These are phyloP conservation scores for Microcebus griseorufus DNA, from an alignment of 2,113 vertebrate genomes.

Conservation along the genomic window DNA sequence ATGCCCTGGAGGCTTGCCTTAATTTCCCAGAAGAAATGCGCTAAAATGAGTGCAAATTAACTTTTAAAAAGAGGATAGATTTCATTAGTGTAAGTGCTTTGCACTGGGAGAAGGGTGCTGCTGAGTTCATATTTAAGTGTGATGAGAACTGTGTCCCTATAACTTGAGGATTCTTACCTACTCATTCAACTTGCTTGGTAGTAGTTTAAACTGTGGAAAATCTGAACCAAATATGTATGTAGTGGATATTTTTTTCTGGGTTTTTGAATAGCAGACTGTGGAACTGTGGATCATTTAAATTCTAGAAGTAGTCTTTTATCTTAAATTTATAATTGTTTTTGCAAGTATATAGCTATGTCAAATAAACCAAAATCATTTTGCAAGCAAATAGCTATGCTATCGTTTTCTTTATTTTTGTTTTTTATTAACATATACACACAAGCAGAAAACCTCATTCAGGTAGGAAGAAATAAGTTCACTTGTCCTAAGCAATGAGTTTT, in stretches of 20 bases:
- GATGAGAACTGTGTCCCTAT: constrained; percentile 30
- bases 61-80: constrained; percentile 52
- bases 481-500: constrained; percentile 56
- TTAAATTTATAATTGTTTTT: constrained; percentile 39
- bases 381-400: constrained; percentile 15
- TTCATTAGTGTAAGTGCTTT: constrained; percentile 30
- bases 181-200: constrained; percentile 37
- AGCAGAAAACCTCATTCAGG: not conserved
- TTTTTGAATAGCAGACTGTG: constrained; percentile 45
- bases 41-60: not conserved
- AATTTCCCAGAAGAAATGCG: constrained; percentile 17
- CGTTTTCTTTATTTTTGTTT: constrained; percentile 47
- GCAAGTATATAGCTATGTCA: constrained; percentile 44
- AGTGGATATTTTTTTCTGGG: not conserved
- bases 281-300: constrained; percentile 31
- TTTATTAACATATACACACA: not conserved
- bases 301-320: constrained; percentile 36
- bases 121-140: not conserved
- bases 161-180: constrained; percentile 23
- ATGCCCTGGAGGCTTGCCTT: not conserved
- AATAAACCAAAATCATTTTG: constrained; percentile 43
- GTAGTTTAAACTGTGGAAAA: constrained; percentile 64
- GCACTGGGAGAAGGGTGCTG: not conserved
- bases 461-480: constrained; percentile 62
- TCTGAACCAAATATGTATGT: constrained; percentile 69